These are phyloP conservation scores for Strigamia crassipes DNA, from an alignment of 2,888 invertebrate species.

Conservation along the genomic window DNA sequence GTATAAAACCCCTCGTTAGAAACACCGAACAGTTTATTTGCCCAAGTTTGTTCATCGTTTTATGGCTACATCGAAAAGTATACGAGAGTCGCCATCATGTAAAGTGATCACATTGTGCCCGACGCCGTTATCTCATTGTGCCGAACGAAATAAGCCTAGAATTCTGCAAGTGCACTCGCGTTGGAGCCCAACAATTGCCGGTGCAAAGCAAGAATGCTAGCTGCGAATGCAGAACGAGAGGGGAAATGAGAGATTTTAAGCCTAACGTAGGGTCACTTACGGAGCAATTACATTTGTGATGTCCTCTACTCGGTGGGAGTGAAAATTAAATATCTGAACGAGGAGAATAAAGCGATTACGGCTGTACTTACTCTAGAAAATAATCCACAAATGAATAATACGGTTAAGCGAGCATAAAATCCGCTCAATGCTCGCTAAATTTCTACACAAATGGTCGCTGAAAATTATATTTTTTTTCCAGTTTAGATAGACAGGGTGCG, in stretches of 20 bases:
- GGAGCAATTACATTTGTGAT: background rate
- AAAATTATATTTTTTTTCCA: constrained; percentile 48
- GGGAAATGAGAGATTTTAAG: background rate
- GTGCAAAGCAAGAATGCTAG: background rate
- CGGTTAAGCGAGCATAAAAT: constrained; percentile 50
- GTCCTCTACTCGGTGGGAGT: background rate
- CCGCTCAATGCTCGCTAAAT: constrained; percentile 44
- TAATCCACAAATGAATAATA: constrained; percentile 48
- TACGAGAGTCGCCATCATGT: background rate
- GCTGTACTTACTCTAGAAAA: constrained; percentile 50
- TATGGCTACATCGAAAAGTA: background rate
- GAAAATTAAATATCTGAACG: background rate
- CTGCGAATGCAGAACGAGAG: background rate
- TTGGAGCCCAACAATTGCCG: background rate
- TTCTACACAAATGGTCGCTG: constrained; percentile 48
- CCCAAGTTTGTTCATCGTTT: background rate
- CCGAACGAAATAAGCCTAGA: background rate
- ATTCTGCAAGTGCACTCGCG: background rate
- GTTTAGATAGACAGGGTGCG: constrained; percentile 49
- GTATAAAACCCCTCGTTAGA: background rate
- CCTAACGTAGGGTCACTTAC: background rate
- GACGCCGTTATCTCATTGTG: background rate
- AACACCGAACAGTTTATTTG: background rate
- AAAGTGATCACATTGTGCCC: background rate
- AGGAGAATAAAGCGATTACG: background rate